Conservation (phyloP, 1,140 invertebrate genomes). For the Orchestia grillus region DNA sequence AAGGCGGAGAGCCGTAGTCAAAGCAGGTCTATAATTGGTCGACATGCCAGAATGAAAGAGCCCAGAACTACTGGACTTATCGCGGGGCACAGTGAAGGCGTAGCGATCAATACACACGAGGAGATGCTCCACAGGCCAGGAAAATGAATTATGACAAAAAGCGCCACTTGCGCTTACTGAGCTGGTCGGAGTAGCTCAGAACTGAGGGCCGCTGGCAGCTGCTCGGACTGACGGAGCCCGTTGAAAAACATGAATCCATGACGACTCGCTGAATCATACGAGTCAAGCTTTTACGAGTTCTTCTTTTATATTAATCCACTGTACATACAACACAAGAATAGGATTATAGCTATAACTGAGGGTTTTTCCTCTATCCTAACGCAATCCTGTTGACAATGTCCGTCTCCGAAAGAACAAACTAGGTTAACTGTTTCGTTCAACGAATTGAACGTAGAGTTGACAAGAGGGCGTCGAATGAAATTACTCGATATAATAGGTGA, state of each 20-base stretch:
- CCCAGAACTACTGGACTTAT: neutral
- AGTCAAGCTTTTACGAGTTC: neutral
- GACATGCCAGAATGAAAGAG: neutral
- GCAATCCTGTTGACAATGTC: no score
- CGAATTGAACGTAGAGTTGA: no score
- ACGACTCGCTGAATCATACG: neutral
- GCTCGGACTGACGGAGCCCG: neutral
- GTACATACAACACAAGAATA: no score
- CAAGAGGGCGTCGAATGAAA: no score
- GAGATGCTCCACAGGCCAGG: neutral
- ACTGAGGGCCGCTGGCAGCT: neutral
- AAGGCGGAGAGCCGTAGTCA: neutral
- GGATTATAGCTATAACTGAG: no score
- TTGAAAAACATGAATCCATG: neutral
- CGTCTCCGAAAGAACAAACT: no score
- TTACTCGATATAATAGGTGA: no score
- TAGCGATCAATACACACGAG: neutral
- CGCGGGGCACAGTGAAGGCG: neutral
- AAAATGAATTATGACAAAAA: neutral
- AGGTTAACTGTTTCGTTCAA: no score
- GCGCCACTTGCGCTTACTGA: neutral
- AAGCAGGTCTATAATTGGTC: neutral
- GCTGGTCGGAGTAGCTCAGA: neutral
- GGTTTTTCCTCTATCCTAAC: no score
- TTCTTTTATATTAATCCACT: neutral